Conservation (phyloP, 2,113 vertebrate genomes). For the Atherinomorus stipes region DNA sequence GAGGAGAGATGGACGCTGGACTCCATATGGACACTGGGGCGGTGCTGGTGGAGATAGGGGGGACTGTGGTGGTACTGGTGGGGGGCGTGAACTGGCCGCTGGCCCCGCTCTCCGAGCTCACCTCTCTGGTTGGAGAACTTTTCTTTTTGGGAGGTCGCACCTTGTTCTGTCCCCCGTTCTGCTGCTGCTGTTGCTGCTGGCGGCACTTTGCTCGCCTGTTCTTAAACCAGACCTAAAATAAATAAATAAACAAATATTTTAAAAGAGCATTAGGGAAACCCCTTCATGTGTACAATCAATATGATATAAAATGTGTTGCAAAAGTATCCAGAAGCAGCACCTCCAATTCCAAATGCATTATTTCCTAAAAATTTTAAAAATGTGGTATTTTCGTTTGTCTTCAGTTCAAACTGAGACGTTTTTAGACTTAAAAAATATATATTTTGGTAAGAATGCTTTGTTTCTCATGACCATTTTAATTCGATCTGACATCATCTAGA, state of each 20-base stretch:
- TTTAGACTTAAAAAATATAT: background rate
- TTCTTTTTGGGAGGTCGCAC: constrained; percentile 98
- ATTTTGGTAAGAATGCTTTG: background rate
- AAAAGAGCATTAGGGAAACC: too few relatives aligned
- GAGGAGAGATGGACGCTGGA: constrained; percentile 98
- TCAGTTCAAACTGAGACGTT: background rate
- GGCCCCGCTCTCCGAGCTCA: constrained; percentile 96
- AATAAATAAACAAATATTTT: background rate
- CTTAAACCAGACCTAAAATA: constrained; percentile 95
- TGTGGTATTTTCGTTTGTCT: background rate
- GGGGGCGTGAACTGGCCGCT: constrained; percentile 97
- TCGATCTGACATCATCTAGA: background rate
- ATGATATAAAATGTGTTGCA: too few relatives aligned
- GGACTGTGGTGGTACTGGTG: constrained; percentile 91
- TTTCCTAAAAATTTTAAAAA: background rate
- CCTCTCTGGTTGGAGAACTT: constrained; percentile 94
- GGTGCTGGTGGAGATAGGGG: constrained; percentile 92
- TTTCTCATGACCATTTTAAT: background rate
- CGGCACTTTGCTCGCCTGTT: constrained; percentile 98
- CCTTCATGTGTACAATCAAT: too few relatives aligned
- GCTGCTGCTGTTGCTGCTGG: constrained; percentile 94
- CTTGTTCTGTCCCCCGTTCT: constrained; percentile 98
- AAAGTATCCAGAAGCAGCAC: background rate
- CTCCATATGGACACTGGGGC: constrained; percentile 98
- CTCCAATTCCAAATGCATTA: background rate